Evolutionary conservation across 2,113 vertebrate species (phyloP), one percentile per base, ranked within the genome.

Genomic region (Tiliqua scincoides): DNA sequence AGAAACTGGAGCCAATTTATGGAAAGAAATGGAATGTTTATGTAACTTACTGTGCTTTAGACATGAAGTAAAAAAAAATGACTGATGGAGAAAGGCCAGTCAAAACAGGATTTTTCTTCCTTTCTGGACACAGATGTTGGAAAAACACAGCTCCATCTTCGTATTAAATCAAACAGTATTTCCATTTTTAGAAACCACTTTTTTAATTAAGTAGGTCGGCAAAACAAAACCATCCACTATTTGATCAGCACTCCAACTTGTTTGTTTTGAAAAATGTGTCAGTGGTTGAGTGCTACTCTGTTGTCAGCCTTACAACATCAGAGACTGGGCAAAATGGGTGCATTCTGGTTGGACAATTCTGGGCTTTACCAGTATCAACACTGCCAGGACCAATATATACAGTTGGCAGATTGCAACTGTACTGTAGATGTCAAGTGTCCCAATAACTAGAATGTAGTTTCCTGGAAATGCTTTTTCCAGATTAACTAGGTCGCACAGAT

Each of bases 121-220:
- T 97, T 96, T 97, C 96, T 97, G 96, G 96, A 97, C 96, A 96
- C 96, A 97, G 96, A 97, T 97, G 96, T 96, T 96, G 96, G 92
- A 87, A 93, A 95, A 93, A 94, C 85, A 91, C 91, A 70, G 85
- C 90, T 94, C 94, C 90, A 91, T 96, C 94, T 96, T 89, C 79
- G 0, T 9, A 6, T 92, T 94, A 92, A 91, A 85, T 85, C 87
- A 90, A 93, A 91, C 92, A 95, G 90, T 89, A 84, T 89, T 96
- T 95, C 95, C 94, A 93, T 94, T 94, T 97, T 96, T 96, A 96
- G 96, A 94, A 91, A 86, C 82, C 83, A 92, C 86, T 88, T 93
- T 95, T 94, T 92, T 86, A 96, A 96, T 96, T 96, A 96, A 97
- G 88, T 96, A 96, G 97, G 97, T 97, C 96, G 96, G 85, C 91